Base-by-base conservation (phyloP, 2,113 vertebrate species). In the Probosciger aterrimus region DNA sequence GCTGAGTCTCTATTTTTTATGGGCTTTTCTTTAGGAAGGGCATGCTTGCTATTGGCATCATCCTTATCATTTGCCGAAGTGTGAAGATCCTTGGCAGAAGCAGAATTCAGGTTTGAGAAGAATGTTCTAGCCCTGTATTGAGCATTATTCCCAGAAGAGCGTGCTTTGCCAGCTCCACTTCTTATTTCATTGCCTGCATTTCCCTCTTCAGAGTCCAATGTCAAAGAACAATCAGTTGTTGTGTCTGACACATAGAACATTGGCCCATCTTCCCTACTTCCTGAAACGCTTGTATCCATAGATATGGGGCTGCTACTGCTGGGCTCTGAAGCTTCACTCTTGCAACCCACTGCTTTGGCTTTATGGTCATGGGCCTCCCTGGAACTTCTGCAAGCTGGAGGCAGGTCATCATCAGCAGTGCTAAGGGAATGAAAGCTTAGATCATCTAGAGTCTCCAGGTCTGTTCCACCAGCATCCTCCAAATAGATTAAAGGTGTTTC, bases 201-300 rank as follows among this genome's bases (percentile, higher is more conserved):
- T 10, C 97, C 97, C 82, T 99, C 99, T 2, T 99, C 99, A 88
- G 96, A 98, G 96, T 99, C 99, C 74, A 99, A 91, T 1, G 98
- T 98, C 94, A 99, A 97, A 6, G 99, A 99, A 96, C 98, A 99
- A 97, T 99, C 99, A 0, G 98, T 97, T 0, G 96, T 98, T 7
- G 96, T 79, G 84, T 99, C 99, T 5, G 99, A 99, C 52, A 98
- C 68, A 31, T 96, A 98, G 64, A 98, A 97, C 74, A 82, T 5
- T 7, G 98, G 92, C 18, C 77, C 87, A 6, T 96, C 89, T 37
- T 98, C 98, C 96, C 97, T 98, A 74, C 94, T 97, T 91, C 95
- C 97, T 0, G 98, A 98, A 74, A 96, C 74, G 9, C 98, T 97
- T 30, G 97, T 98, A 82, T 98, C 98, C 65, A 98, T 49, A 22